Evolutionary conservation across 2,888 invertebrate species (phyloP), one percentile per base, ranked within the genome.

Genomic region (Pachydiplax longipennis): DNA sequence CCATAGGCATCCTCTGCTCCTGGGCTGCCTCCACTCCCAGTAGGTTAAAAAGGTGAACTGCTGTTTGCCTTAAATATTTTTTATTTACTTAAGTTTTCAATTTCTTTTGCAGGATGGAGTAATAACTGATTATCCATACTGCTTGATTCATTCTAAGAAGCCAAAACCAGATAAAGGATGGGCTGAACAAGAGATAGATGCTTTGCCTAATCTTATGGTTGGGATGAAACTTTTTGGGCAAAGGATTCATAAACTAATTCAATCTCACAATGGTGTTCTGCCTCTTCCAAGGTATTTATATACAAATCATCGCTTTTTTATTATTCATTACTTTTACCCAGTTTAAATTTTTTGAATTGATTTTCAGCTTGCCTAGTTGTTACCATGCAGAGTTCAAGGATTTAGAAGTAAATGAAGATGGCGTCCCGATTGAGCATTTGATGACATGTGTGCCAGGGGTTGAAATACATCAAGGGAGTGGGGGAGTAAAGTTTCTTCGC

Each of bases 381-480:
- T 98, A 98, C 94, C 96, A 96, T 93, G 95, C 96, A 18, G 96
- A 96, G 93, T 97, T 97, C 93, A 95, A 96, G 18, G 94, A 95
- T 91, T 94, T 96, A n/a, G 93, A 93, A 58, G 92, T 92, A 53
- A 95, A 96, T 92, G 96, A 95, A 4, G 95, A 94, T 91, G 98
- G 98, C 6, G 98, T 98, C 25, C 97, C 98, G 0, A 94, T 99
- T 91, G 99, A 99, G 93, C 97, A 99, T 94, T 94, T 99, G 91
- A 95, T 99, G 44, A 97, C 98, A 90, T 98, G 98, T 93, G 96
- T 98, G 15, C 95, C 96, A 15, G 97, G 97, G 61, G 95, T 99
- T 65, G 95, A 95, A 92, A 94, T 96, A 48, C 94, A 94, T 82
- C 94, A 95, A 92, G 93, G 94, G 10, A 93, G 94, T 35, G 94